Evolutionary conservation across 2,888 invertebrate species (phyloP).

Genomic region (Allolobophora icterica): DNA sequence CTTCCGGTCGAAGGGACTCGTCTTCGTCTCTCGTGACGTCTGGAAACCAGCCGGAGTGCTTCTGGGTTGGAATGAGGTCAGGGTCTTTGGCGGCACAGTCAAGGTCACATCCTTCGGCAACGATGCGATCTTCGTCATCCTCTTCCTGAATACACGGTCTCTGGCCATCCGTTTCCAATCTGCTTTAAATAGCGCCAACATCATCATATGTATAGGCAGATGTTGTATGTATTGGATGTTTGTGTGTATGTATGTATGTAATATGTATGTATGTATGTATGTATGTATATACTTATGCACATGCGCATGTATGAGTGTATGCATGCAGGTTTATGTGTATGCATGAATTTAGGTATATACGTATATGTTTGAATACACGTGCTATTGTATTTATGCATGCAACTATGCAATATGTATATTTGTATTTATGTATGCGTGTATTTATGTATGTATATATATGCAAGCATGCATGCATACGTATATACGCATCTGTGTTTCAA

Average conservation of each 20-base stretch:
- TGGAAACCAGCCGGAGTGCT: neutral
- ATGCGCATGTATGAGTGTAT: too few species aligned
- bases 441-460: neutral
- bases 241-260: neutral
- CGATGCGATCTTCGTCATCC: conserved; percentile 11
- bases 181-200: neutral
- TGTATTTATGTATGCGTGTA: neutral
- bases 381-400: neutral
- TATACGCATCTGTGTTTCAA: too few species aligned
- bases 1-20: neutral
- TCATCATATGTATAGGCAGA: neutral
- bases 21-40: conserved; percentile 9
- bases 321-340: too few species aligned
- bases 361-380: too few species aligned
- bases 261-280: neutral
- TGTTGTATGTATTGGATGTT: too few species aligned
- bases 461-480: too few species aligned
- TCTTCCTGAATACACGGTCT: neutral
- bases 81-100: neutral
- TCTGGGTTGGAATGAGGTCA: neutral
- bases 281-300: neutral
- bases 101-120: conserved; percentile 20
- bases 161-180: neutral
- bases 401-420: neutral
- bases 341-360: too few species aligned